Evolutionary conservation across 2,888 invertebrate genomes (phyloP).

Genomic region (Cephus nigrinus): DNA sequence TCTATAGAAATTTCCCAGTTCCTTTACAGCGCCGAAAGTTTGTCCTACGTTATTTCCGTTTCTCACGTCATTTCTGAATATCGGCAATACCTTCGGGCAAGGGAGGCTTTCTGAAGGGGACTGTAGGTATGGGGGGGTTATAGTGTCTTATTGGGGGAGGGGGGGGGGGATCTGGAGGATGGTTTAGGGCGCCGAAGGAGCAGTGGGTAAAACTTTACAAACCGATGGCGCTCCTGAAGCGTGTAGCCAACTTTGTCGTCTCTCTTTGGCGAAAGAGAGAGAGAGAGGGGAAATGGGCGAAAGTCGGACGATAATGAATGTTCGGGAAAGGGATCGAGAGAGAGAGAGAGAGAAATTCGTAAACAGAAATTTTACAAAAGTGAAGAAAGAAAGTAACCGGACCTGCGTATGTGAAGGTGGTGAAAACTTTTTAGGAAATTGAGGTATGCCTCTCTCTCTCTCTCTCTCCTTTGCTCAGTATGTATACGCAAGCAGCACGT

Average conservation of each 20-base stretch:
- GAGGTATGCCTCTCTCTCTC: slow-evolving; percentile 12
- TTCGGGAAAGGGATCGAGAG: background rate
- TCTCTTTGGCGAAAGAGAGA: slow-evolving; percentile 17
- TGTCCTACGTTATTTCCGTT: slow-evolving; percentile 19
- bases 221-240: background rate
- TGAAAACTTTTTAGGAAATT: slow-evolving; percentile 34
- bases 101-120: too few species aligned
- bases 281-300: slow-evolving; percentile 13
- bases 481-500: too few species aligned
- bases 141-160: too few species aligned
- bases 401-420: slow-evolving; percentile 22
- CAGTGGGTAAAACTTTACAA: background rate
- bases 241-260: background rate
- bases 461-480: slow-evolving; percentile 10
- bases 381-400: slow-evolving; percentile 24
- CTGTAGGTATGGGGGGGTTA: too few species aligned
- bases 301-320: slow-evolving; percentile 9
- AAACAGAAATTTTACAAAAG: slow-evolving; percentile 38
- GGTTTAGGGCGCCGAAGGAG: background rate
- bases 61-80: slow-evolving; percentile 22
- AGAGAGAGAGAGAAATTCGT: slow-evolving; percentile 32
- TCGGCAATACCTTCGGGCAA: slow-evolving; percentile 24
- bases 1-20: too few species aligned
- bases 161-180: background rate
- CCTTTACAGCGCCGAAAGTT: slow-evolving; percentile 9